Evolutionary conservation across 2,113 vertebrate genomes (phyloP), one percentile per base, ranked within the genome.

Genomic region (Chionomys nivalis): DNA sequence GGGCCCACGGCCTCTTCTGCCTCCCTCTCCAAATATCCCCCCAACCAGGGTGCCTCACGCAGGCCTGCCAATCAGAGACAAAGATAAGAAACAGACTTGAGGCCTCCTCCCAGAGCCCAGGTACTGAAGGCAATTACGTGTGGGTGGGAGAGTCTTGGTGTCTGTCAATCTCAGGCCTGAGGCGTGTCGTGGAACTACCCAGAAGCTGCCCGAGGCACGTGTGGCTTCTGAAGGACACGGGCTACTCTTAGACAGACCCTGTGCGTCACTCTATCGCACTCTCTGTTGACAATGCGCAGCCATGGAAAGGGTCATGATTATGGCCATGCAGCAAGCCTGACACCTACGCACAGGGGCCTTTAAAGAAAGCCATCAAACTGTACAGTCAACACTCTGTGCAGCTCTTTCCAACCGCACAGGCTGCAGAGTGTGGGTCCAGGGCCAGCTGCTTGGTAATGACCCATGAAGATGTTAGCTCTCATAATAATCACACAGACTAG

Each of bases 21-120:
- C 49, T 95, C 82, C 86, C 68, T 93, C 76, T 87, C 78, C 86
- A 91, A 42, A 72, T 49, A 94, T 47, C 49, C 73, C 61, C 61
- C 88, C 65, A 73, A 73, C 52, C 16, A 0, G 33, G 28, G 49
- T 94, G 91, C 78, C 39, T 73, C 65, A 19, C 72, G 61, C 3
- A 2, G 36, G 66, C 85, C 91, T 96, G 96, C 95, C 98, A 97
- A 94, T 98, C 98, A 97, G 89, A 95, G 89, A 28, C 31, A 7
- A 58, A 97, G 96, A 97, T 97, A 97, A 98, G 96, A 52, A 78
- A 52, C 82, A 42, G 61, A 39, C 28, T 66, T 58, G 3, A 92
- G 86, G 17, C 94, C 58, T 95, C 76, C 76, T 97, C 73, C 81
- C 94, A 91, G 81, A 94, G 73, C 58, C 92, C 52, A 55, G 87